Conservation (phyloP, 2,797 vertebrate genomes). For the Sternarchorhynchus goeldii region DNA sequence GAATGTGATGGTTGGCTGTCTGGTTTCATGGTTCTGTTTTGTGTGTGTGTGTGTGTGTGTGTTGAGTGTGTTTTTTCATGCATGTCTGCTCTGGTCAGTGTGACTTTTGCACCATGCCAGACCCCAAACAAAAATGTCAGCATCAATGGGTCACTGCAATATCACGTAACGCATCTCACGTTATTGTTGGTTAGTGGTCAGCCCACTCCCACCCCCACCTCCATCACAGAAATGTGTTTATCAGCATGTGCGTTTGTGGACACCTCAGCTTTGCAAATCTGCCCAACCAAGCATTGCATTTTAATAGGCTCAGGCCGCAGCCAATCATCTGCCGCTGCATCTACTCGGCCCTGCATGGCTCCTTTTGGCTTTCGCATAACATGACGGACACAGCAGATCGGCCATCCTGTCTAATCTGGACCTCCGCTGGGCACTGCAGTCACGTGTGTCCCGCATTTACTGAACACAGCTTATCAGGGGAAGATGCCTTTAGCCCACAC, state of each 20-base stretch:
- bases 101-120: not conserved
- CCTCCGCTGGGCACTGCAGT: conserved; percentile 26
- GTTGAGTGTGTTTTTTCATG: not conserved
- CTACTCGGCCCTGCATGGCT: conserved; percentile 55
- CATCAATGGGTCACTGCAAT: conserved; percentile 15
- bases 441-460: conserved; percentile 1
- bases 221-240: conserved; percentile 12
- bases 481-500: not conserved
- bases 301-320: conserved; percentile 64
- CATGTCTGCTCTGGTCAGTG: conserved; percentile 9
- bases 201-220: not conserved
- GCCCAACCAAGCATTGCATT: conserved; percentile 54
- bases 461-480: conserved; percentile 12
- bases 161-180: conserved; percentile 13
- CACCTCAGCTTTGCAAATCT: conserved; percentile 14
- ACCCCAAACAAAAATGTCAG: not conserved
- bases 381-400: conserved; percentile 11
- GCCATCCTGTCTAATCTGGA: conserved; percentile 32
- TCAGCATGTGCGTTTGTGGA: not conserved
- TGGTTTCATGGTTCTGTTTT: conserved; percentile 30
- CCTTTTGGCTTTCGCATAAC: conserved; percentile 63
- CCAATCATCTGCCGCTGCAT: conserved; percentile 44
- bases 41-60: conserved; percentile 16
- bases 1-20: conserved; percentile 19
- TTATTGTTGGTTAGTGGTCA: conserved; percentile 5